Evolutionary conservation across 2,113 vertebrate genomes (phyloP), one percentile per base, ranked within the genome.

Genomic region (Strix aluco): DNA sequence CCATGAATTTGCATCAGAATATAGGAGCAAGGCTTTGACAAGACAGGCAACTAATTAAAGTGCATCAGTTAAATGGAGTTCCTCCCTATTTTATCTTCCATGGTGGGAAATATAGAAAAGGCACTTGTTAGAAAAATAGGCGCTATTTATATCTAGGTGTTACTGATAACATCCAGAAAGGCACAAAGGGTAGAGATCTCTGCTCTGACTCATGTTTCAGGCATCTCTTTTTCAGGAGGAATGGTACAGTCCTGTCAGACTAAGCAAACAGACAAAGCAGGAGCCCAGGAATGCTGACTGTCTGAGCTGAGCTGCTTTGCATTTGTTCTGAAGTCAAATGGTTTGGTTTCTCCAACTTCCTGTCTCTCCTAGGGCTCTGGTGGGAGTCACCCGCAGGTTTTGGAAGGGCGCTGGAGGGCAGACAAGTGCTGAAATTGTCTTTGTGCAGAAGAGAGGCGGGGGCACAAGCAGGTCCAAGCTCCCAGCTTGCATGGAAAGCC

Each of bases 341-440:
- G 6, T 59, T 80, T 83, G 69, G 49, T 38, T 55, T 26, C 10
- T n/a, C 38, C 66, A 14, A 2, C 67, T 4, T 15, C 20, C 1
- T 3, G 10, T 72, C 11, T 57, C 15, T 89, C 47, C 57, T 16
- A n/a, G n/a, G 6, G 4, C 49, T 51, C 1, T 1, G 16, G 27
- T 36, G 21, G 10, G 11, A 47, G 19, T 23, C 11, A 17, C 30
- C 9, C 0, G 1, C 18, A 5, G 42, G 2, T 2, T 32, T 62
- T 55, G 66, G 44, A 67, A n/a, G 66, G 27, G 15, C 15, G 9
- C 22, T 23, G 47, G 40, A 54, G 26, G 6, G 15, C 38, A 38
- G n/a, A 18, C 1, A 0, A 10, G 47, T 16, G 32, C 52, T 0
- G 1, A 27, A 36, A 20, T 27, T 1, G 2, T 23, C 1, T 0